These are phyloP conservation scores for Campopleginae sp. DNA, from an alignment of 2,888 invertebrate genomes.

Conservation along the genomic window DNA sequence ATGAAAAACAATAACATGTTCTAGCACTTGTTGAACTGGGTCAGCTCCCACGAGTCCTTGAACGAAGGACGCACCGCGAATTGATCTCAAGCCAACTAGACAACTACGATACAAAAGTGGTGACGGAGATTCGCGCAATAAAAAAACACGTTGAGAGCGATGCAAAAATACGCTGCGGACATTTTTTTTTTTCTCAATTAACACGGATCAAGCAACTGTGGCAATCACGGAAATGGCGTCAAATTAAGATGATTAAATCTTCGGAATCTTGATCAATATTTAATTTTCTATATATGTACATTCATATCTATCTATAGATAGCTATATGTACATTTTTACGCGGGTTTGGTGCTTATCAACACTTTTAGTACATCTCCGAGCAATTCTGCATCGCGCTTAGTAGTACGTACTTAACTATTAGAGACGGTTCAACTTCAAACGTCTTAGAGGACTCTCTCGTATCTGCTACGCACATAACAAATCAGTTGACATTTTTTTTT, in stretches of 20 bases:
- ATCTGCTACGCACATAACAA: not conserved
- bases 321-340: not conserved
- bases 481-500: not conserved
- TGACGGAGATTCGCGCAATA: constrained; percentile 17
- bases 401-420: constrained; percentile 48
- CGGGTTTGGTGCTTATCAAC: constrained; percentile 47
- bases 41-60: constrained; percentile 45
- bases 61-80: constrained; percentile 32
- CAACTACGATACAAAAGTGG: constrained; percentile 34
- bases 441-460: not conserved
- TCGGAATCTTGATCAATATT: constrained; percentile 1
- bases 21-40: not conserved
- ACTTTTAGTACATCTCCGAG: constrained; percentile 8
- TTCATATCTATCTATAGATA: too few relatives aligned
- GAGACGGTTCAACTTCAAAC: constrained; percentile 27
- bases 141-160: not conserved
- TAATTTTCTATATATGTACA: constrained; percentile 8
- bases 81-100: constrained; percentile 38
- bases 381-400: constrained; percentile 42
- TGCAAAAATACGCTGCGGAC: not conserved
- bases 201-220: not conserved
- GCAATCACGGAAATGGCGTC: not conserved
- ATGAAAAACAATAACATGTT: not conserved
- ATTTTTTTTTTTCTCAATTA: not conserved
- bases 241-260: constrained; percentile 14